phyloP scores from a whole-genome alignment of 2,797 vertebrate species.

The Sparidentex hasta region DNA sequence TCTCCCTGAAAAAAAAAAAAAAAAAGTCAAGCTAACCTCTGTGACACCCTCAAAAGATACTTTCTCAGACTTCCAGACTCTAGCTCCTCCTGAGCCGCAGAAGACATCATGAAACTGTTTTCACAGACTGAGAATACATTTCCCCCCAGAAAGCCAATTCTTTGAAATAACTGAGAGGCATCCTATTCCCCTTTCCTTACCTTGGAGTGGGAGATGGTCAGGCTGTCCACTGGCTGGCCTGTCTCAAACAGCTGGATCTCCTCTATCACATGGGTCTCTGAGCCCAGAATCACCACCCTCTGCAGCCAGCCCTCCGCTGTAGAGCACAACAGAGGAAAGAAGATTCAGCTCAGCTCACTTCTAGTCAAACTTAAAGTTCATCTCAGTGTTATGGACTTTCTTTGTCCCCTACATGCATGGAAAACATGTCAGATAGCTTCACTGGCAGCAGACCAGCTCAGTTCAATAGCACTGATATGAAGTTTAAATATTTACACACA shows the following conservation, averaged over 20 bases:
- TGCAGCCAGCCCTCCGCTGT: conserved; percentile 94
- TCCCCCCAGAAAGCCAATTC: background rate
- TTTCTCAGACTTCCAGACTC: background rate
- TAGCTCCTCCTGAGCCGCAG: background rate
- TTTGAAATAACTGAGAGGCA: rapidly evolving
- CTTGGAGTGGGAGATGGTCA: conserved; percentile 92
- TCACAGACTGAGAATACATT: background rate
- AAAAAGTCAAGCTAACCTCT: background rate
- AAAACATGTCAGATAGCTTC: conserved; percentile 27
- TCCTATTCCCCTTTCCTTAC: conserved; percentile 70
- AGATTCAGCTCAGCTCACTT: conserved; percentile 28
- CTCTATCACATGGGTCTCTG: conserved; percentile 91
- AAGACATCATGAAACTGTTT: background rate
- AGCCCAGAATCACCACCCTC: conserved; percentile 90
- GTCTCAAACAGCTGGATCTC: conserved; percentile 96
- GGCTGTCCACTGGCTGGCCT: conserved; percentile 90
- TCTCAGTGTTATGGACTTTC: background rate
- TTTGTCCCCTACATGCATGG: conserved; percentile 11
- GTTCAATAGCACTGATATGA: conserved; percentile 39
- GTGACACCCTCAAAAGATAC: background rate
- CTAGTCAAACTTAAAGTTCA: conserved; percentile 20
- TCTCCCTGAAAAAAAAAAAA: background rate
- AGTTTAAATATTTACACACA: conserved; percentile 5
- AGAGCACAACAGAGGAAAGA: conserved; percentile 27
- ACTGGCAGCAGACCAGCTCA: conserved; percentile 11